Percentiles rank a stretch among this genome's conserved stretches.
phyloP scores from a whole-genome alignment of 2,797 vertebrate species.

The Bradypodion ventrale region DNA sequence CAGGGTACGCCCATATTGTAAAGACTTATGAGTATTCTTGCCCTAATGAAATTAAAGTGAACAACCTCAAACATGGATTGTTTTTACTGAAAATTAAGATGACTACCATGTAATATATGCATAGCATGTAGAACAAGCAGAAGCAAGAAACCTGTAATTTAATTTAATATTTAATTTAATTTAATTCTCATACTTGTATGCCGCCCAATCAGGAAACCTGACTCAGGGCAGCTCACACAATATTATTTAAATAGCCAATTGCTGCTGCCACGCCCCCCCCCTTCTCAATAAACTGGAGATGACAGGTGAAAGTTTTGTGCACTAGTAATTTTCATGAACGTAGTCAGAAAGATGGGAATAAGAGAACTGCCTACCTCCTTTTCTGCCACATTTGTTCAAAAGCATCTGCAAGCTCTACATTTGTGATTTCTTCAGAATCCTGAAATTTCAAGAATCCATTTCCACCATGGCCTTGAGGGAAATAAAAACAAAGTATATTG shows the following conservation, averaged over 20 bases:
- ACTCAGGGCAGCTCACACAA: no score
- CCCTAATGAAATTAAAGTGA: background rate
- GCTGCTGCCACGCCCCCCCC: no score
- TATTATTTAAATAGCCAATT: no score
- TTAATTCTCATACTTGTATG: no score
- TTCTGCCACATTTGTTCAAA: slow-evolving; percentile 99
- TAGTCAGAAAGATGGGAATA: background rate
- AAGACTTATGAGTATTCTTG: background rate
- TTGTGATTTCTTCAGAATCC: slow-evolving; percentile 99
- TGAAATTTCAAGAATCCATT: slow-evolving; percentile 99
- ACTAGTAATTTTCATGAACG: background rate
- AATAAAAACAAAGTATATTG: slow-evolving; percentile 32
- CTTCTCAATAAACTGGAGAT: background rate
- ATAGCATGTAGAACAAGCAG: background rate
- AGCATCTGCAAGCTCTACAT: slow-evolving; percentile 95
- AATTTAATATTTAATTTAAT: no score
- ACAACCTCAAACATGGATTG: background rate
- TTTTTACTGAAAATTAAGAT: background rate
- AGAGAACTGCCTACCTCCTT: slow-evolving; percentile 85
- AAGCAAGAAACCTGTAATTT: background rate
- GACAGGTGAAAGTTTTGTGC: background rate
- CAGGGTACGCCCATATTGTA: no score
- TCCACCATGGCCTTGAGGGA: slow-evolving; percentile 88
- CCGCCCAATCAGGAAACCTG: no score
- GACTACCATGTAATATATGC: background rate